Conservation (phyloP, 2,113 vertebrate genomes). For the Alectura lathami region DNA sequence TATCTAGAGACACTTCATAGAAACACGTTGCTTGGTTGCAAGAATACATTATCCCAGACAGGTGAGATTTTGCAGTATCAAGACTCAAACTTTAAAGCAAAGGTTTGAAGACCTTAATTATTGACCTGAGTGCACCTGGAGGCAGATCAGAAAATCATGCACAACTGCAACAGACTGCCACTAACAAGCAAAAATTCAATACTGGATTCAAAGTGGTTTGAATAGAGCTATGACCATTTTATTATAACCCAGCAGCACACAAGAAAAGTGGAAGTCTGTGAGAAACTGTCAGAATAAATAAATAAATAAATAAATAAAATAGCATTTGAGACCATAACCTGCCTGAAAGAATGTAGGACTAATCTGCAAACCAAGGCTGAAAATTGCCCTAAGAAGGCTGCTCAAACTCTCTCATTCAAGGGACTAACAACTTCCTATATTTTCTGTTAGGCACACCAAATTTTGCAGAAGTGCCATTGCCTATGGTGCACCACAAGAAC, state of each 20-base stretch:
- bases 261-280: neutral
- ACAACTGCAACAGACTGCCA: neutral
- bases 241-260: neutral
- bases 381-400: neutral
- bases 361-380: neutral
- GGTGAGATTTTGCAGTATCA: neutral
- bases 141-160: neutral
- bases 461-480: neutral
- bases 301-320: neutral
- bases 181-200: neutral
- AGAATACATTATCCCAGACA: neutral
- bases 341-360: neutral
- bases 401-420: neutral
- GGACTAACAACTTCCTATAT: neutral
- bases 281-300: neutral
- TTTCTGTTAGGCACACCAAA: neutral
- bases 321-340: neutral
- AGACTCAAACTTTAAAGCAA: neutral
- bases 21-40: neutral
- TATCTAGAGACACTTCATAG: neutral
- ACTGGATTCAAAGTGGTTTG: neutral
- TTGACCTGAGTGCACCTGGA: neutral
- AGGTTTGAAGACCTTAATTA: neutral
- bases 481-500: neutral
- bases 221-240: neutral